Conservation (phyloP, 1,140 invertebrate species). For the Drosophila varians region DNA sequence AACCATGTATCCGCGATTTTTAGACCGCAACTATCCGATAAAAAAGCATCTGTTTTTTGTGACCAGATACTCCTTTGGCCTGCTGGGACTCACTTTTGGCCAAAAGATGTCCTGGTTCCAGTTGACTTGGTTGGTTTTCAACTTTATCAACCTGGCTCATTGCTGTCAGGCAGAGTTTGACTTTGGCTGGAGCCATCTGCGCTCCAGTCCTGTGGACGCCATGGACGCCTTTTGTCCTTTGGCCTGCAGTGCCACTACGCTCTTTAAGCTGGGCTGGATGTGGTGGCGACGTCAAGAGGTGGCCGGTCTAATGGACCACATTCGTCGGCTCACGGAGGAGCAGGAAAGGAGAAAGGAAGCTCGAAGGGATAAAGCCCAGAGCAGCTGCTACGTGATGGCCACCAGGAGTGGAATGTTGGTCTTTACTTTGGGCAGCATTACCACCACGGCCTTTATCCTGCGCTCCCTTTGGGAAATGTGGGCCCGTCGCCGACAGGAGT, state of each 20-base stretch:
- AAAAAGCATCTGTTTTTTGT: conserved; percentile 62
- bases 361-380: not conserved
- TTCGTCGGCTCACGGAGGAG: conserved; percentile 38
- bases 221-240: conserved; percentile 69
- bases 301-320: conserved; percentile 31
- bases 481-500: conserved; percentile 11
- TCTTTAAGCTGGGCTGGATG: conserved; percentile 61
- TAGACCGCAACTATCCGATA: conserved; percentile 46
- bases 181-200: conserved; percentile 56
- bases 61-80: conserved; percentile 52
- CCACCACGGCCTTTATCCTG: conserved; percentile 51
- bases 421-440: conserved; percentile 53
- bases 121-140: conserved; percentile 44
- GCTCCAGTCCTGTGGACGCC: conserved; percentile 49
- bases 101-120: conserved; percentile 1
- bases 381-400: conserved; percentile 35
- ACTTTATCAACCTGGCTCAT: conserved; percentile 56
- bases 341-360: conserved; percentile 1
- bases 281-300: conserved; percentile 52
- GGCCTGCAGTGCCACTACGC: conserved; percentile 60
- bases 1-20: conserved; percentile 55
- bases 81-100: conserved; percentile 49
- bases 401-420: conserved; percentile 55
- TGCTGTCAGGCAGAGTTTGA: conserved; percentile 64
- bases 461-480: conserved; percentile 66